Conservation (phyloP, 1,140 invertebrate species). For the Leucophenga varia region DNA sequence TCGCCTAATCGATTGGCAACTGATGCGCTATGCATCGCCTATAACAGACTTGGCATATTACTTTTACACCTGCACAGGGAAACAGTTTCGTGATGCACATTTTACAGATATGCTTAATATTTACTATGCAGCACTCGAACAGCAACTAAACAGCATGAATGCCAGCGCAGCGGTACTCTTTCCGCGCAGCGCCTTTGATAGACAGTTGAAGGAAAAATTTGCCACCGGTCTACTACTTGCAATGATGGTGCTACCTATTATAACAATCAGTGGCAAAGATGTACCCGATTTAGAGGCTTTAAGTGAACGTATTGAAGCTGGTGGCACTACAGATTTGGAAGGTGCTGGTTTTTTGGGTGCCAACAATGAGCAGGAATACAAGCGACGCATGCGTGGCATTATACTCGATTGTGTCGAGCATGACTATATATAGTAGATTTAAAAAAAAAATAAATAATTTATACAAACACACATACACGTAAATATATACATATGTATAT, state of each 20-base stretch:
- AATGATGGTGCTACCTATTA: conserved; percentile 50
- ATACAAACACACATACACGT: too few species aligned
- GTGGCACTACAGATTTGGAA: conserved; percentile 25
- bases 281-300: conserved; percentile 29
- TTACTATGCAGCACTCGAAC: conserved; percentile 60
- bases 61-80: conserved; percentile 60
- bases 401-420: conserved; percentile 32
- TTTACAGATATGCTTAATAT: conserved; percentile 58
- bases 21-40: conserved; percentile 61
- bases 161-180: conserved; percentile 56
- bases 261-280: conserved; percentile 38
- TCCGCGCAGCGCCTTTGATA: conserved; percentile 53
- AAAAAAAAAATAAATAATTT: too few species aligned
- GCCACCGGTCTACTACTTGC: conserved; percentile 49
- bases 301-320: conserved; percentile 28
- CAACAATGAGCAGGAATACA: conserved; percentile 23
- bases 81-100: conserved; percentile 56
- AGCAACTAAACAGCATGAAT: conserved; percentile 51
- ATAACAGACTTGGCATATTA: conserved; percentile 63
- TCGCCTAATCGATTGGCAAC: conserved; percentile 62
- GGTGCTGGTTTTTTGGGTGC: conserved; percentile 29
- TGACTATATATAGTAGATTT: conserved; percentile 24
- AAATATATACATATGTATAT: too few species aligned
- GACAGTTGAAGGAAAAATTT: conserved; percentile 46
- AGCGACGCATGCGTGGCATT: conserved; percentile 35